phyloP scores from a whole-genome alignment of 2,797 vertebrate species.

The Aulostomus chinensis region DNA sequence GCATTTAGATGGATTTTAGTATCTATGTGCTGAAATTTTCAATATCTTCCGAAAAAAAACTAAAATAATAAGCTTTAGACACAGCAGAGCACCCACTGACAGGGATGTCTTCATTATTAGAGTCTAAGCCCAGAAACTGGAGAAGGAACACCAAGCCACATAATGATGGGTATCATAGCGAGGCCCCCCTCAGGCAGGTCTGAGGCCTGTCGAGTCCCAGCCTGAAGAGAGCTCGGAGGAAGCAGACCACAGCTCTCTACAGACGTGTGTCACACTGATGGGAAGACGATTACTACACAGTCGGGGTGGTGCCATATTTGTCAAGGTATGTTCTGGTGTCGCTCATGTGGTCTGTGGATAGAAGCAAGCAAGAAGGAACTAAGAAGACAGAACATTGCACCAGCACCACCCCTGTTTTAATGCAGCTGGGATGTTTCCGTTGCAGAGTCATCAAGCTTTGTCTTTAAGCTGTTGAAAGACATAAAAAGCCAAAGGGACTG shows the following conservation, averaged over 20 bases:
- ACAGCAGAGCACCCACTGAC: conserved; percentile 33
- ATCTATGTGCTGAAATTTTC: conserved; percentile 50
- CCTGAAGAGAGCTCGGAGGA: conserved; percentile 33
- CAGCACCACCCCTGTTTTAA: conserved; percentile 28
- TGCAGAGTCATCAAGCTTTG: conserved; percentile 44
- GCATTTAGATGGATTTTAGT: conserved; percentile 44
- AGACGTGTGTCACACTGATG: conserved; percentile 33
- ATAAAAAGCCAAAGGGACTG: conserved; percentile 75
- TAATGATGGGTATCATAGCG: conserved; percentile 67
- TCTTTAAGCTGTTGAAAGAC: conserved; percentile 59
- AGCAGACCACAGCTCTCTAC: conserved; percentile 39
- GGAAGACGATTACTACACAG: conserved; percentile 21
- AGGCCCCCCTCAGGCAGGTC: conserved; percentile 62
- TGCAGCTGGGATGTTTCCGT: conserved; percentile 35
- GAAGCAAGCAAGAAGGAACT: background rate
- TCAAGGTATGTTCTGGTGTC: conserved; percentile 43
- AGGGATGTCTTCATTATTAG: conserved; percentile 56
- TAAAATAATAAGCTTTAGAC: conserved; percentile 47
- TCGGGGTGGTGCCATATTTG: conserved; percentile 25
- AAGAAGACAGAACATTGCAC: background rate
- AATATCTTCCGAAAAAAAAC: conserved; percentile 44
- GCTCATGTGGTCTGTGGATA: conserved; percentile 31
- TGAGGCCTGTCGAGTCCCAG: conserved; percentile 60
- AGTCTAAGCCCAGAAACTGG: conserved; percentile 53
- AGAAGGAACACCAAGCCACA: conserved; percentile 61